Evolutionary conservation across 2,888 invertebrate species (phyloP).

Genomic region (Drosophila ustulata): DNA sequence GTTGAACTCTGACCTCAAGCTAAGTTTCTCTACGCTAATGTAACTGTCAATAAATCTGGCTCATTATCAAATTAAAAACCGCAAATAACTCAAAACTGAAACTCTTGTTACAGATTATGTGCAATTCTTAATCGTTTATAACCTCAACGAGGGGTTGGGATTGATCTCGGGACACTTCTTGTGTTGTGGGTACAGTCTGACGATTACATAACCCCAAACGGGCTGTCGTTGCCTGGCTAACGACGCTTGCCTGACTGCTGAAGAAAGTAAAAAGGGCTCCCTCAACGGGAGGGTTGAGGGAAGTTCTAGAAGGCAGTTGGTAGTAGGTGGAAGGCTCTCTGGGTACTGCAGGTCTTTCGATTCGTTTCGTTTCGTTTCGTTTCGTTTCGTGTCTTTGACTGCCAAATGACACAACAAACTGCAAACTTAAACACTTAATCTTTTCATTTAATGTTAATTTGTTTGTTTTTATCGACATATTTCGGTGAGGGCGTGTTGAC

Average conservation of each 20-base stretch:
- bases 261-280: not conserved
- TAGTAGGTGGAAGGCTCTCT: not conserved
- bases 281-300: no score
- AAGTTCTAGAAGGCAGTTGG: no score
- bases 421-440: slow-evolving; percentile 82
- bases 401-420: slow-evolving; percentile 56
- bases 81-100: not conserved
- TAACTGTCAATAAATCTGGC: not conserved
- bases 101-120: slow-evolving; percentile 6
- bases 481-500: slow-evolving; percentile 48
- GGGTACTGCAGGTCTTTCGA: not conserved
- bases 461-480: slow-evolving; percentile 82
- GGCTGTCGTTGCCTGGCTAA: slow-evolving; percentile 33
- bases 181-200: slow-evolving; percentile 1
- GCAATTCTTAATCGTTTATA: not conserved
- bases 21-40: not conserved
- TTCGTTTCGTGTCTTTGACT: slow-evolving; percentile 42
- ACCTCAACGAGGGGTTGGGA: slow-evolving; percentile 7
- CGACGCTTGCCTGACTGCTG: not conserved
- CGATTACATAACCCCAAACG: slow-evolving; percentile 59
- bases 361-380: slow-evolving; percentile 10
- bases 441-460: slow-evolving; percentile 81
- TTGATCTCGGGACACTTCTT: slow-evolving; percentile 6
- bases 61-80: not conserved
- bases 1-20: not conserved